phyloP scores from a whole-genome alignment of 2,888 invertebrate genomes.

The Acanthococcus lagerstroemiae region DNA sequence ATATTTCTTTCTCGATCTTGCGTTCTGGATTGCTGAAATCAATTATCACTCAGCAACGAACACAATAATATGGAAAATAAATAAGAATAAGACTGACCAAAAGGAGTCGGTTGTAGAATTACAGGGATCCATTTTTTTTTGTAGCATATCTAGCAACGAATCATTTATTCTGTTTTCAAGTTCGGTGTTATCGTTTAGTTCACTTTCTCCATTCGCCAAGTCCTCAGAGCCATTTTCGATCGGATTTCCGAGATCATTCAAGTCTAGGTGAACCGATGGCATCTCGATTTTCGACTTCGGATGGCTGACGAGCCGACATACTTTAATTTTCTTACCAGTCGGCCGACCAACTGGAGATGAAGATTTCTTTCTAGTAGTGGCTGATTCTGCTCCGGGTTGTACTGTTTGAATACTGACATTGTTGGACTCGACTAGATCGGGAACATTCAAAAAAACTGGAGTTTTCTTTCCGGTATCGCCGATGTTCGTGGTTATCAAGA shows the following conservation, averaged over 20 bases:
- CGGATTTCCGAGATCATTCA: neutral
- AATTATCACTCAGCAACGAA: neutral
- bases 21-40: neutral
- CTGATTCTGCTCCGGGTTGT: too few relatives aligned
- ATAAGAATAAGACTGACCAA: too few relatives aligned
- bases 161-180: slow-evolving; percentile 22
- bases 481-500: neutral
- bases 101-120: too few relatives aligned
- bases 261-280: neutral
- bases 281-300: neutral
- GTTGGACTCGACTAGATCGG: neutral
- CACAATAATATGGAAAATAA: neutral
- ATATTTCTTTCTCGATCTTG: neutral
- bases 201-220: too few relatives aligned
- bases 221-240: neutral
- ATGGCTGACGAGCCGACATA: neutral
- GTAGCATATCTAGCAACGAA: slow-evolving; percentile 13
- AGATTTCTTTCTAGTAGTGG: too few relatives aligned
- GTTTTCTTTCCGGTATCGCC: neutral
- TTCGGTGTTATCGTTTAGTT: neutral
- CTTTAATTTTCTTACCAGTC: neutral
- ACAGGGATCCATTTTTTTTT: slow-evolving; percentile 12
- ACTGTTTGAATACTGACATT: neutral
- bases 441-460: neutral
- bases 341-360: neutral